phyloP scores from a whole-genome alignment of 2,113 vertebrate species.

The Pelmatolapia mariae region DNA sequence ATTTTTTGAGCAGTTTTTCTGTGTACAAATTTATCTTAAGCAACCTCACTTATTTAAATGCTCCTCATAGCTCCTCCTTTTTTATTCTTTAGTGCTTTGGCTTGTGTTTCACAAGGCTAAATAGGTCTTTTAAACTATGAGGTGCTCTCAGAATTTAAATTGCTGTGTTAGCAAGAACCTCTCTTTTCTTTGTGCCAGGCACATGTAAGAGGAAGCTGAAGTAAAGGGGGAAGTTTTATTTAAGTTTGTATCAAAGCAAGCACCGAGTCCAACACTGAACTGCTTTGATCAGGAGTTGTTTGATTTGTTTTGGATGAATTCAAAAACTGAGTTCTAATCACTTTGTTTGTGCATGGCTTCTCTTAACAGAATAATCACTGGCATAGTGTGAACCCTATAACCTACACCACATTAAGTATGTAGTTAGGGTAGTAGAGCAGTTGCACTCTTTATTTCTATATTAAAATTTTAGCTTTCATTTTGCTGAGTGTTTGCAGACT shows the following conservation, averaged over 20 bases:
- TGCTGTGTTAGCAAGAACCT: neutral
- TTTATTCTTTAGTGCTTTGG: neutral
- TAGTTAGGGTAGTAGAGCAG: neutral
- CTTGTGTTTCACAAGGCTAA: constrained; percentile 16
- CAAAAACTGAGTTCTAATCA: neutral
- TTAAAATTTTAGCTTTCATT: neutral
- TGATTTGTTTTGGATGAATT: neutral
- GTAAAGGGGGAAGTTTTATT: neutral
- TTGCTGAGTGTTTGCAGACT: neutral
- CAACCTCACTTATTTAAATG: neutral
- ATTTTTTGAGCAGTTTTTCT: neutral
- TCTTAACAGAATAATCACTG: neutral
- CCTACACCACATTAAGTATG: neutral
- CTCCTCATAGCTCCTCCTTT: neutral
- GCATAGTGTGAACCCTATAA: neutral
- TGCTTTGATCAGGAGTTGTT: neutral
- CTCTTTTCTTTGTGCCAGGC: neutral
- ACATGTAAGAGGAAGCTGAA: neutral
- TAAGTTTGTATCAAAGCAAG: neutral
- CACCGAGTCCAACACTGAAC: neutral
- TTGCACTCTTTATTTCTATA: neutral
- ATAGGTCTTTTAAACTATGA: constrained; percentile 25
- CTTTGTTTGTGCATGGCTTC: neutral
- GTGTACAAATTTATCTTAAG: neutral
- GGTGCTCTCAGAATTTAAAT: constrained; percentile 42